A percentile compares a stretch with the other conserved stretches of the same genome.
Evolutionary conservation across 1,140 invertebrate genomes (phyloP).

Genomic region (Lepidurus apus): DNA sequence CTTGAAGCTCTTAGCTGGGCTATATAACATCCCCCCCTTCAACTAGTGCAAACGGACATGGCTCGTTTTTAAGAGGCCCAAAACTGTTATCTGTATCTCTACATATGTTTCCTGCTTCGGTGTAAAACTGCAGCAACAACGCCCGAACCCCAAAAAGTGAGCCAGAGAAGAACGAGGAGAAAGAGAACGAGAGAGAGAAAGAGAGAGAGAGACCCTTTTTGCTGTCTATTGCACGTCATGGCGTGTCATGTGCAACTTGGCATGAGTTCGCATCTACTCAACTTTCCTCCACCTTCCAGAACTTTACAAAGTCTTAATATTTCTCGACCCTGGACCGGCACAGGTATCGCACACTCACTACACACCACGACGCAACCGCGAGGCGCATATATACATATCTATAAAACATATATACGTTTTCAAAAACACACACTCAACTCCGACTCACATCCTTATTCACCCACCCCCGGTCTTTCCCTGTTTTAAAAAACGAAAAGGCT

Average conservation of each 20-base stretch:
- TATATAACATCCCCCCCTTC: too few species aligned
- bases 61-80: too few species aligned
- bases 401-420: neutral
- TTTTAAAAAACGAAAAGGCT: too few species aligned
- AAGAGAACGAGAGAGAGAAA: neutral
- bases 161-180: neutral
- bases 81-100: too few species aligned
- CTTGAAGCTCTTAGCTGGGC: too few species aligned
- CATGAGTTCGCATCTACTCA: slow-evolving; percentile 21
- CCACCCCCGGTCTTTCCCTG: neutral
- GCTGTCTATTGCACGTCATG: slow-evolving; percentile 9
- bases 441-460: neutral
- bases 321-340: too few species aligned
- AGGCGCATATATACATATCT: neutral
- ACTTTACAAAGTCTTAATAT: neutral
- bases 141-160: neutral
- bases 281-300: neutral
- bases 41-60: too few species aligned
- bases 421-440: neutral
- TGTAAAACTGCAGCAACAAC: too few species aligned
- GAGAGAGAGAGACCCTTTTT: slow-evolving; percentile 20
- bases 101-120: too few species aligned
- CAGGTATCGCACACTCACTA: too few species aligned
- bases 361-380: neutral
- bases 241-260: slow-evolving; percentile 13